phyloP scores from a whole-genome alignment of 2,113 vertebrate genomes.

The Dipodomys spectabilis region DNA sequence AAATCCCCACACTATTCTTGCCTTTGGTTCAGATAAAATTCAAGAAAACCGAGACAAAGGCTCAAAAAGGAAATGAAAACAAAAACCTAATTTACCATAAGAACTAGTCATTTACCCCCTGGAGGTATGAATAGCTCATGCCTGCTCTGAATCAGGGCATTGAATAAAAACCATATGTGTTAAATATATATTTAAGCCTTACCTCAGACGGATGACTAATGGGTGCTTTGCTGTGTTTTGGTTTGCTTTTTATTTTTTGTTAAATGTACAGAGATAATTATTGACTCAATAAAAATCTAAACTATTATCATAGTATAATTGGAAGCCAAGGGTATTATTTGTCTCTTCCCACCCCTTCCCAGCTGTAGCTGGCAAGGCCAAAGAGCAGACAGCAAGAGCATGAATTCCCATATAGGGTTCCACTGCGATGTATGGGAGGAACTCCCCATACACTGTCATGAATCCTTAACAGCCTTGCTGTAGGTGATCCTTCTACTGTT shows the following conservation, averaged over 20 bases:
- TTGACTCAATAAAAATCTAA: conserved; percentile 67
- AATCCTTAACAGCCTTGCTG: background rate
- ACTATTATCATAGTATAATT: conserved; percentile 39
- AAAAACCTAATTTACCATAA: conserved; percentile 33
- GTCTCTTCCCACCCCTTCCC: background rate
- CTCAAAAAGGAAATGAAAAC: conserved; percentile 41
- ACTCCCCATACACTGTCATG: background rate
- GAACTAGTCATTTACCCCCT: conserved; percentile 49
- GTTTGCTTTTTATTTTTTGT: background rate
- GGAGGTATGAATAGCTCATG: background rate
- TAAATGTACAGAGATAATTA: conserved; percentile 67
- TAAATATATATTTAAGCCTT: conserved; percentile 30
- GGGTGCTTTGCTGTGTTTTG: background rate
- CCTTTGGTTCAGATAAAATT: conserved; percentile 23
- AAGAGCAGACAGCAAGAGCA: background rate
- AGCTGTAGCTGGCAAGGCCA: background rate
- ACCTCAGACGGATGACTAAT: conserved; percentile 59
- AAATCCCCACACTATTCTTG: background rate
- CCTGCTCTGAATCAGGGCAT: background rate
- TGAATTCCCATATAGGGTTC: background rate
- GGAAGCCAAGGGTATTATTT: background rate
- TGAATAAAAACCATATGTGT: background rate
- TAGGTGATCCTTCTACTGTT: background rate
- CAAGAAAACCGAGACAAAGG: conserved; percentile 10
- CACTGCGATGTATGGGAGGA: background rate